Conservation (phyloP, 1,140 invertebrate species). For the Yoshiicerus persimilis region DNA sequence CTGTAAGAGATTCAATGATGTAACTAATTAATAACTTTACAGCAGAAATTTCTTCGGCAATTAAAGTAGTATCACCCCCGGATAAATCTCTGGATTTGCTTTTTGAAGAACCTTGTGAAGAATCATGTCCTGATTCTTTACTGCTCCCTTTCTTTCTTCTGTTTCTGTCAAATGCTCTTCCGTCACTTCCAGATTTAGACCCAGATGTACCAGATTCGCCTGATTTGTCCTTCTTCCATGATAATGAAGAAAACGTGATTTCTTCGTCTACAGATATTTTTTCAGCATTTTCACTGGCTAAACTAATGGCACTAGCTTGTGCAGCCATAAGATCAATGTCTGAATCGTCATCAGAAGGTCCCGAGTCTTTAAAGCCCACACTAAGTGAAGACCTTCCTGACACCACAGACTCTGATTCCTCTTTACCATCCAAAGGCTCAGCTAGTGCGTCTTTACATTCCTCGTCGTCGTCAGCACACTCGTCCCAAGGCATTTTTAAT, state of each 20-base stretch:
- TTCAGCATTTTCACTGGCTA: not conserved
- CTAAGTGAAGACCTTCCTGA: not conserved
- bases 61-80: not conserved
- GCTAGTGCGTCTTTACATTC: not conserved
- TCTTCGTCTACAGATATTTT: not conserved
- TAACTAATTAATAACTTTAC: not conserved
- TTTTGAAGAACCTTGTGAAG: not conserved
- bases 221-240: not conserved
- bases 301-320: not conserved
- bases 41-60: not conserved
- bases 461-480: not conserved
- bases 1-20: not conserved
- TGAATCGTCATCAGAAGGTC: not conserved
- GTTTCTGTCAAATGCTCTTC: not conserved
- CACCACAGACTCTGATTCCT: not conserved
- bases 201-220: not conserved
- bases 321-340: not conserved
- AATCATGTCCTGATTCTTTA: not conserved
- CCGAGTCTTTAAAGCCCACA: not conserved
- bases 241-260: no score
- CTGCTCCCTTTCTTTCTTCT: not conserved
- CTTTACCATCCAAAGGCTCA: not conserved
- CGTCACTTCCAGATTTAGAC: not conserved
- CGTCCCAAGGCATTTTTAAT: not conserved
- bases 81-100: not conserved